Percentiles rank a stretch among this genome's conserved stretches.
These are phyloP conservation scores for Alligator mississippiensis DNA, from an alignment of 2,113 vertebrate species.

Conservation along the genomic window DNA sequence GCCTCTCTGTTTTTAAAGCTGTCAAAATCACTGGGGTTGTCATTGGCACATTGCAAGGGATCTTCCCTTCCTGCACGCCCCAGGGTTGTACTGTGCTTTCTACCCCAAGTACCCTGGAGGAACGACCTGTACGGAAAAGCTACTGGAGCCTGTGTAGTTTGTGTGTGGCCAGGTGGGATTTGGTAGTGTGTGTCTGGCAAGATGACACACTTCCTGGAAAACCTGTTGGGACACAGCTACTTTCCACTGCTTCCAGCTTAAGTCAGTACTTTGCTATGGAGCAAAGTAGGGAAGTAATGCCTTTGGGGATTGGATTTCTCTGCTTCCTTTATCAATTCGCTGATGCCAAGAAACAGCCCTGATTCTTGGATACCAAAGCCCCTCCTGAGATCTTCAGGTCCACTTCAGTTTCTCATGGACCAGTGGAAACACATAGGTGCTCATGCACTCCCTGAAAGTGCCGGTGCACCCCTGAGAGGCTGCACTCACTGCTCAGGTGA, in stretches of 20 bases:
- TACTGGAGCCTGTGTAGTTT: neutral
- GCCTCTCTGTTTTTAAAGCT: neutral
- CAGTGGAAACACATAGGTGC: no score
- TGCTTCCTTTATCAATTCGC: no score
- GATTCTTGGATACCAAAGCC: neutral
- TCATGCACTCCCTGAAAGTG: no score
- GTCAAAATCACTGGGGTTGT: neutral
- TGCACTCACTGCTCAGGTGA: no score
- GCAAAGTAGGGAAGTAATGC: no score
- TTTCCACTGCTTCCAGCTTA: no score
- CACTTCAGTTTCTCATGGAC: no score
- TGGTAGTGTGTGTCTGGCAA: neutral
- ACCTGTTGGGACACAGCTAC: neutral
- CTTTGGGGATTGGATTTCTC: no score
- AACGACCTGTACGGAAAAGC: neutral
- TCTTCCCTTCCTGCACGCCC: neutral
- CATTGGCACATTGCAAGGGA: neutral
- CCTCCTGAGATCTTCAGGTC: neutral
- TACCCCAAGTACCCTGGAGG: neutral
- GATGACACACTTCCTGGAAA: neutral
- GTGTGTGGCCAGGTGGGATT: neutral
- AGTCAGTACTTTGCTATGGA: no score
- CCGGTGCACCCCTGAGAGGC: no score
- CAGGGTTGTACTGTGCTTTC: neutral
- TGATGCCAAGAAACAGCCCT: conserved; percentile 11